Evolutionary conservation across 1,140 invertebrate genomes (phyloP), one percentile per base, ranked within the genome.

Genomic region (Lepidurus couesii): DNA sequence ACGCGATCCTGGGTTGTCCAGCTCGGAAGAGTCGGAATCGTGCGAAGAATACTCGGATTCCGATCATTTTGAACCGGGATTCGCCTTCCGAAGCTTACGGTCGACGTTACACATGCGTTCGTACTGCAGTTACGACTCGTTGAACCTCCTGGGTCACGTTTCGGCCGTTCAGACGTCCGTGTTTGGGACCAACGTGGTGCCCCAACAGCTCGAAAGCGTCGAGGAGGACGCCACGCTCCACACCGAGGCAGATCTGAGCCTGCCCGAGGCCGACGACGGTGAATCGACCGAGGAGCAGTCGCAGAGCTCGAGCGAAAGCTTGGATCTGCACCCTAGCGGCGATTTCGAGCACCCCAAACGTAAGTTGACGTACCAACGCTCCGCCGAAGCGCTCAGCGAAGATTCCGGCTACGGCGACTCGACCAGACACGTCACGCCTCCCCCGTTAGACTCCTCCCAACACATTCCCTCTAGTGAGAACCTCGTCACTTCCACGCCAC

Each of bases 371-470:
- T 13, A 65, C 42, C 87, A 88, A 16, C 88, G 89, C 81, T 92
- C 91, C 42, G 88, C 88, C 2, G 91, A 92, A 82, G 92, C 92
- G 86, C 84, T 92, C 53, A 91, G 90, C 81, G 91, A 92, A 82
- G 91, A 92, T 84, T 91, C 90, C 80, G 91, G 91, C 24, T 92
- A 91, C 84, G 90, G 91, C 79, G 90, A 91, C 81, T 42, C 76
- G 76, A 45, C 42, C 9, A 26, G 76, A 53, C 76, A 21, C 76
- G 44, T 77, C 42, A 77, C 76, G 34, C 76, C 76, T 26, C 76
- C 76, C 45, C 44, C 76, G 76, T 24, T 44, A n/a, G 24, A 24
- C 8, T 45, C 45, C 3, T 13, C 76, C 44, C n/a, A 24, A 34
- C 44, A 47, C n/a, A 42, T 77, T 42, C 44, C 76, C 16, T 47